A percentile compares a stretch with the other conserved stretches of the same genome.
These are phyloP conservation scores for Xanthorhoe designata DNA, from an alignment of 2,888 invertebrate genomes.

Conservation along the genomic window DNA sequence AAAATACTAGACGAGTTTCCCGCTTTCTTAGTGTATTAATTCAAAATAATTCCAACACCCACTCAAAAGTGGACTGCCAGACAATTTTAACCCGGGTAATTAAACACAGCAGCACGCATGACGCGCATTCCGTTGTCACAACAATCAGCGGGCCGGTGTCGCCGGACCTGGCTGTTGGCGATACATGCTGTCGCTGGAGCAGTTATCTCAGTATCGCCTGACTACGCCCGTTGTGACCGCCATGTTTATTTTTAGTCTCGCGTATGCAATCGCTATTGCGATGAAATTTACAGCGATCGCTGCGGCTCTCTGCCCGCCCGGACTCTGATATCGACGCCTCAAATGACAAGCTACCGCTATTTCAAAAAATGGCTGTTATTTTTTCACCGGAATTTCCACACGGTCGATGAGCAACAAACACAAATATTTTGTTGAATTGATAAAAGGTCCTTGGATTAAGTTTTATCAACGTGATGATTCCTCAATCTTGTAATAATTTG, in stretches of 20 bases:
- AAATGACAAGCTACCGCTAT: conserved; percentile 78
- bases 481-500: conserved; percentile 22
- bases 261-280: conserved; percentile 76
- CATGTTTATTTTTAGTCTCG: conserved; percentile 81
- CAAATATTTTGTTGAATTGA: conserved; percentile 70
- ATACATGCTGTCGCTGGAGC: conserved; percentile 65
- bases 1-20: conserved; percentile 14
- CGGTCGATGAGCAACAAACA: conserved; percentile 71
- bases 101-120: conserved; percentile 57
- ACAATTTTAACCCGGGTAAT: conserved; percentile 68
- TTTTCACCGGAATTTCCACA: conserved; percentile 72
- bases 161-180: conserved; percentile 60
- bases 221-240: conserved; percentile 73
- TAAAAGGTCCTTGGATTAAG: conserved; percentile 64
- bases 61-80: conserved; percentile 51
- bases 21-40: conserved; percentile 28
- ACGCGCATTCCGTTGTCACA: conserved; percentile 66
- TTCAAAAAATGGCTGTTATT: conserved; percentile 78
- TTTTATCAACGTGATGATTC: conserved; percentile 58
- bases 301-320: conserved; percentile 63
- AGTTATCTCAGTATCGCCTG: conserved; percentile 78
- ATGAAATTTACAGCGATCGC: conserved; percentile 78
- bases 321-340: conserved; percentile 70
- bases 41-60: conserved; percentile 40
- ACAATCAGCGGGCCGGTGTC: conserved; percentile 53